Base-by-base conservation (phyloP, 1,140 invertebrate species). In the Doryteuthis pealeii region DNA sequence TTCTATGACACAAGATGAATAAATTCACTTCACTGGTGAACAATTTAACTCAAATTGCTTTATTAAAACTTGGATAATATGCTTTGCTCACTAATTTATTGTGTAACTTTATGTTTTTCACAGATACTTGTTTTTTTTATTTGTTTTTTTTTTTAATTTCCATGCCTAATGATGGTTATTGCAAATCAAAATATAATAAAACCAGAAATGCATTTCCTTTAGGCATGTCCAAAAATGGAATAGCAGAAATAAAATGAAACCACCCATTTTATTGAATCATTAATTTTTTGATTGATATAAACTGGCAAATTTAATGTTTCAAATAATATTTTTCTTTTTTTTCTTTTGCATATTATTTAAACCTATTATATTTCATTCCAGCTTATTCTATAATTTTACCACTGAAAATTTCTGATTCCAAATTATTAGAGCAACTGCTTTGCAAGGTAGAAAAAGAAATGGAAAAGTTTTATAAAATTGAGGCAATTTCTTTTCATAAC, bases 1-100 rank as follows among this genome's bases (percentile, higher is more conserved):
- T 31, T n/a, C 32, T 31, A 70, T 70, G 68, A 70, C 22, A 30
- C 32, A 22, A 70, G 18, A n/a, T 70, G n/a, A 22, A 70, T n/a
- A 70, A 22, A 31, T 31, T 70, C 8, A 28, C 22, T 31, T 31
- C 33, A 31, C n/a, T 31, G 2, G 32, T 22, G 22, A 33, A 33
- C 22, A 32, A 31, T n/a, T 32, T 28, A n/a, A 32, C 22, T n/a
- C n/a, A 28, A 31, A n/a, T 70, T 33, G 32, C 18, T 22, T 33
- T 33, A 70, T 65, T 65, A n/a, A 65, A 26, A 30, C n/a, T 65
- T n/a, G 30, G 3, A 65, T n/a, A 30, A 30, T 65, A 30, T 65
- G 58, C n/a, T 65, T 65, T 40, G 35, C 10, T 5, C 35, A 5
- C 35, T 40, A 40, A 40, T 40, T 40, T 40, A 40, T 40, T 45